Base-by-base conservation (phyloP, 2,113 vertebrate genomes). In the Hiodon alosoides region DNA sequence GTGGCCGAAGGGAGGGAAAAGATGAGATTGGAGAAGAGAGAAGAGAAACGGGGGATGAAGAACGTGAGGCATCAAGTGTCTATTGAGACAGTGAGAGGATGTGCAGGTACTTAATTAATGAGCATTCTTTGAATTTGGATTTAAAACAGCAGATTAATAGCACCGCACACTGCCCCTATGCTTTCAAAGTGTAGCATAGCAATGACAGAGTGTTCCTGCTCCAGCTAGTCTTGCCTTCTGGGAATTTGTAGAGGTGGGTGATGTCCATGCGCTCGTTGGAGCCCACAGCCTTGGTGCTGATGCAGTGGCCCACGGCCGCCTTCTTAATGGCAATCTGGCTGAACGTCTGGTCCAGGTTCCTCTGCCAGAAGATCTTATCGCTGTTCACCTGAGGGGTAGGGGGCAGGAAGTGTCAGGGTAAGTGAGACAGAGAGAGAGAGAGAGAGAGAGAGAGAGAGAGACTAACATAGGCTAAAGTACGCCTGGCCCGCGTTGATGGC, bases 351-450 rank as follows among this genome's bases (percentile, higher is more conserved):
- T 93, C 90, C 0, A 80, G 10, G 68, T 92, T 92, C 47, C 87
- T 89, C 81, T 95, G 93, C 93, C 94, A 96, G 82, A 91, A 95
- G 3, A 96, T 92, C 79, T 95, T 95, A 83, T 97, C 95, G 74
- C 90, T 91, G 86, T 91, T 91, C 72, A 91, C 90, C 90, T 91
- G 79, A 13, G 3, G 14, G 58, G 55, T 11, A 57, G 14, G 3
- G 16, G 31, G 52, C 10, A 55, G 68, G 31, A 10, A 4, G 51
- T 69, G 51, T 54, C n/a, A 54, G 4, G 6, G 8, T 46, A 14
- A 2, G 48, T 6, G 90, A 6, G 90, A 89, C 89, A 90, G 72
- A 55, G 54, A 5, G 17, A 5, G 7, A 46, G 6, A 14, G 17
- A 14, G 10, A 31, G 10, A 10, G 9, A 10, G 5, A 16, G 13